Conservation (phyloP, 2,888 invertebrate genomes). For the Megamerina dolium region DNA sequence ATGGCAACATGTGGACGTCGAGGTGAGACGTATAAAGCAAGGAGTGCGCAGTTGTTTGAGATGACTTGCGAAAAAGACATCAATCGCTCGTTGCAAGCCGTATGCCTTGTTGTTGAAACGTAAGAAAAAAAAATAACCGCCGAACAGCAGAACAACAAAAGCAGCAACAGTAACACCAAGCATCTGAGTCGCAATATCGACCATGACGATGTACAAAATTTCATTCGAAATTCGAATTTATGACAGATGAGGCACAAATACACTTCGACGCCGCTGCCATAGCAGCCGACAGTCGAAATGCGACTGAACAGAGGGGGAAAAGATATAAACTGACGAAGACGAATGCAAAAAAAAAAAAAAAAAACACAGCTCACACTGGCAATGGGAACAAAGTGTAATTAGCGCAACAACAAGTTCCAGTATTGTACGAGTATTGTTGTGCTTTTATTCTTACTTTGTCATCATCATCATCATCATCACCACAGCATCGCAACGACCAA, state of each 20-base stretch:
- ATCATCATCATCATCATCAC: too few species aligned
- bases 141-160: neutral
- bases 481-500: too few species aligned
- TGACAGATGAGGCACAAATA: conserved; percentile 42
- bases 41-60: conserved; percentile 33
- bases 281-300: neutral
- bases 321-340: neutral
- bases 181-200: conserved; percentile 23
- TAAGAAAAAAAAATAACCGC: conserved; percentile 1
- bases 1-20: conserved; percentile 30
- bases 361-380: conserved; percentile 5
- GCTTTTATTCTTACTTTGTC: too few species aligned
- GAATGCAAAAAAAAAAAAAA: too few species aligned
- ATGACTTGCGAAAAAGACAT: conserved; percentile 44
- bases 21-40: conserved; percentile 29
- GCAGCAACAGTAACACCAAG: conserved; percentile 30
- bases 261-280: neutral
- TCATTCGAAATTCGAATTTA: conserved; percentile 42
- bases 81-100: conserved; percentile 21
- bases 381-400: conserved; percentile 32
- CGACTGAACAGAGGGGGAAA: neutral
- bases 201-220: conserved; percentile 44
- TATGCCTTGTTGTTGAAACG: conserved; percentile 13
- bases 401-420: conserved; percentile 30
- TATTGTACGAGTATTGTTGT: too few species aligned